These are phyloP conservation scores for Procambarus clarkii DNA, from an alignment of 1,140 invertebrate species.

Conservation along the genomic window DNA sequence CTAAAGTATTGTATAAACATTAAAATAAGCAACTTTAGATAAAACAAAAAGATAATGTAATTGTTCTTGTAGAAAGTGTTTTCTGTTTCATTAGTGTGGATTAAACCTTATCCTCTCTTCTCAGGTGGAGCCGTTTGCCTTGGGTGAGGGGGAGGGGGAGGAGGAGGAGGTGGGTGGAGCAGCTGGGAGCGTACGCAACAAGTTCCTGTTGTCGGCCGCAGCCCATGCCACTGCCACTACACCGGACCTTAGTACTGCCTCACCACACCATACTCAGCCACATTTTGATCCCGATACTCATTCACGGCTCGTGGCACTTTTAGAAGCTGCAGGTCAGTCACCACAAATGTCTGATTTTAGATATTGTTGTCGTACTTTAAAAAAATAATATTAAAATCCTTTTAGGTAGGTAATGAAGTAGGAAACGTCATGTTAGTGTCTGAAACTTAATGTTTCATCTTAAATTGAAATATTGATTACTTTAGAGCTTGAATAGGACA, in stretches of 20 bases:
- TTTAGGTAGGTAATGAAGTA: too few relatives aligned
- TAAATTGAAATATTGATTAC: too few relatives aligned
- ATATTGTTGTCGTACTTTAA: background rate
- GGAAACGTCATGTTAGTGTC: too few relatives aligned
- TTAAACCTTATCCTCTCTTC: conserved; percentile 24
- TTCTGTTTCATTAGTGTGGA: background rate
- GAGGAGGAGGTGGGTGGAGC: conserved; percentile 72
- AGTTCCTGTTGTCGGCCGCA: conserved; percentile 83
- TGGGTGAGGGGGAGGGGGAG: conserved; percentile 76
- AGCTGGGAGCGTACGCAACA: conserved; percentile 66
- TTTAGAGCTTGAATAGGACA: too few relatives aligned
- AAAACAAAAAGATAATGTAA: background rate
- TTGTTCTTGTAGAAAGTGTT: background rate
- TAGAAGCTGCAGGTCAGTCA: conserved; percentile 88
- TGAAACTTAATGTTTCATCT: too few relatives aligned
- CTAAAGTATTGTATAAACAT: background rate
- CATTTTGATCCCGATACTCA: conserved; percentile 93
- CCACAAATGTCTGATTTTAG: background rate
- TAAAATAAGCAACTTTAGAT: background rate
- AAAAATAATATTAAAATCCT: too few relatives aligned
- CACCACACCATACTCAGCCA: conserved; percentile 74
- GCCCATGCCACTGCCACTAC: conserved; percentile 82
- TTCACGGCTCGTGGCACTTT: conserved; percentile 88
- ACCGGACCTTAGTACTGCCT: conserved; percentile 51
- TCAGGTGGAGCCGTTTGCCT: conserved; percentile 78